Percentiles rank a stretch among this genome's conserved stretches.
Conservation (phyloP, 2,888 invertebrate species). For the Leucophenga maculata region DNA sequence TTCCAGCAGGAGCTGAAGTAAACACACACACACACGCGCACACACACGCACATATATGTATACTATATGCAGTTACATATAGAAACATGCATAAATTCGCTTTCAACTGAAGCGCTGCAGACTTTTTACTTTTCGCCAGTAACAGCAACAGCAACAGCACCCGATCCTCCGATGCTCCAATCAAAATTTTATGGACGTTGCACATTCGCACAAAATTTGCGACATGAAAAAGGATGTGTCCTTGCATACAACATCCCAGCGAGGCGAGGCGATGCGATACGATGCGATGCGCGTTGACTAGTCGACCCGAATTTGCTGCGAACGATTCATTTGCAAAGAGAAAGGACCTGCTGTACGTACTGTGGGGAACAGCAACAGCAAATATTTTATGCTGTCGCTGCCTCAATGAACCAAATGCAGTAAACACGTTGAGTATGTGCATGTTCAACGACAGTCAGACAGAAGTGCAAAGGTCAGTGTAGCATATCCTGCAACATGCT, state of each 20-base stretch:
- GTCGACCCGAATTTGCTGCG: neutral
- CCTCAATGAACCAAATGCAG: conserved; percentile 11
- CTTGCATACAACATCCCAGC: conserved; percentile 23
- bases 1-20: conserved; percentile 36
- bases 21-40: neutral
- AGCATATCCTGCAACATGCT: neutral
- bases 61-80: neutral
- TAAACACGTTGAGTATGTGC: neutral
- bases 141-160: neutral
- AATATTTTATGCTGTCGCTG: conserved; percentile 15
- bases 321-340: too few species aligned
- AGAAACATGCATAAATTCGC: too few species aligned
- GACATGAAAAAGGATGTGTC: conserved; percentile 58
- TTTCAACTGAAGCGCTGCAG: neutral
- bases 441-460: neutral
- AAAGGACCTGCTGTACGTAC: neutral
- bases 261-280: neutral
- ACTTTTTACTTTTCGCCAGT: neutral
- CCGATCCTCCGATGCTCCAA: too few species aligned
- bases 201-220: conserved; percentile 23
- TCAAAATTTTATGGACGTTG: neutral
- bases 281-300: neutral
- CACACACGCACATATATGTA: neutral
- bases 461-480: neutral
- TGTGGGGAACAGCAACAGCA: neutral